Evolutionary conservation across 2,888 invertebrate genomes (phyloP), one percentile per base, ranked within the genome.

Genomic region (Idaea straminata): DNA sequence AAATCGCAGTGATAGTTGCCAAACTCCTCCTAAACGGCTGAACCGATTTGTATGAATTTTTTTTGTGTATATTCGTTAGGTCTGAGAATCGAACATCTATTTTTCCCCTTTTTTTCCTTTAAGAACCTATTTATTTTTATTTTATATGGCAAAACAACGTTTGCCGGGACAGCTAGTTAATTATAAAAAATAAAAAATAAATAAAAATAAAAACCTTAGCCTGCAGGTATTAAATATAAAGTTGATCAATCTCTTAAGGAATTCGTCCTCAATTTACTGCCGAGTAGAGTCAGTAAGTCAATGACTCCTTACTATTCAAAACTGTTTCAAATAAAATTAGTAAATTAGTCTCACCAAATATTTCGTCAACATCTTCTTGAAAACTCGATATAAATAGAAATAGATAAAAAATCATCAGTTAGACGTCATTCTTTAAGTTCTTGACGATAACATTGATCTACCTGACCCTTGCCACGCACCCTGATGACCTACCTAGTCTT

Each of bases 381-480:
- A 63, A 34, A 63, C 13, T 25, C 57, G 25, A 5, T n/a, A 7
- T 62, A 25, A 15, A 62, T 38, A 25, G 25, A 25, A 25, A 25
- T 25, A 25, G 25, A 83, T 87, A 86, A 86, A 83, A 77, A 72
- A 76, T 72, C 72, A 73, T 75, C 75, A 25, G 13, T 16, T 5
- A 76, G 74, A 81, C 82, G 83, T 80, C 82, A 83, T 47, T 34
- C 34, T 74, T 78, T 77, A 85, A 87, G 80, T 83, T 82, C 85
- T 88, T 87, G 84, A 90, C 89, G 91, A 89, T 85, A 86, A 81
- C 88, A 86, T 85, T 88, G 91, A 86, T 88, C 91, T 72, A 69
- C 71, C 78, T 84, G 85, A 84, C 85, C 87, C 79, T 61, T 81
- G 80, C 78, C 83, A 80, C 74, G 73, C 81, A 81, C 85, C 82